These are phyloP conservation scores for Forbesichthys agassizii DNA, from an alignment of 2,113 vertebrate genomes.

Conservation along the genomic window DNA sequence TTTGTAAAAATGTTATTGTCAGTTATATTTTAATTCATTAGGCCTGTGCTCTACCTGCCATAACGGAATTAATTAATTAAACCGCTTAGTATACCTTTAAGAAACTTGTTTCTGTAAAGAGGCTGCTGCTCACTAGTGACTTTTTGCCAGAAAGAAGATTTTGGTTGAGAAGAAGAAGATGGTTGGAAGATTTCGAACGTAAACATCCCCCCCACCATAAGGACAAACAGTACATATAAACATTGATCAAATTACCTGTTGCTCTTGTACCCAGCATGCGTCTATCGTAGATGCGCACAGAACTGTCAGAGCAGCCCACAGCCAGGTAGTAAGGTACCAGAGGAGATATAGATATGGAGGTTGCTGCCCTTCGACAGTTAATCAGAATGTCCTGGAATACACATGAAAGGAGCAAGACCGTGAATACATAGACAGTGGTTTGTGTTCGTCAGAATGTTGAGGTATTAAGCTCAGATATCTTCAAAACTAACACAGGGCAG, in stretches of 20 bases:
- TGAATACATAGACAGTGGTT: background rate
- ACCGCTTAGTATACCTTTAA: no score
- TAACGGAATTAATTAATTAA: no score
- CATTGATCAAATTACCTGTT: constrained; percentile 75
- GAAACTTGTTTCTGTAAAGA: no score
- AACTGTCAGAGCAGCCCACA: constrained; percentile 97
- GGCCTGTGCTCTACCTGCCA: no score
- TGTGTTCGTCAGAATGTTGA: background rate
- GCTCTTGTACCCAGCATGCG: constrained; percentile 96
- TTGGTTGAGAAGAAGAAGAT: no score
- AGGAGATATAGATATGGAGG: constrained; percentile 95
- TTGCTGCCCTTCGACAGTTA: constrained; percentile 94
- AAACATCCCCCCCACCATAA: background rate
- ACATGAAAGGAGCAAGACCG: constrained; percentile 5
- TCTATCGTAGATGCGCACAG: constrained; percentile 95
- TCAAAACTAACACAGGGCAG: no score
- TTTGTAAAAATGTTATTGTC: no score
- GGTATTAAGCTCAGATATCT: background rate
- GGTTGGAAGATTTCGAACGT: background rate
- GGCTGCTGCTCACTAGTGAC: background rate
- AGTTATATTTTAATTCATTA: no score
- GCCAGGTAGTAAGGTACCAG: constrained; percentile 94
- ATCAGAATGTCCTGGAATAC: constrained; percentile 92
- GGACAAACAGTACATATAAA: background rate
- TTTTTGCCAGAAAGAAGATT: no score